Conservation (phyloP, 2,113 vertebrate species). For the Martes martes region DNA sequence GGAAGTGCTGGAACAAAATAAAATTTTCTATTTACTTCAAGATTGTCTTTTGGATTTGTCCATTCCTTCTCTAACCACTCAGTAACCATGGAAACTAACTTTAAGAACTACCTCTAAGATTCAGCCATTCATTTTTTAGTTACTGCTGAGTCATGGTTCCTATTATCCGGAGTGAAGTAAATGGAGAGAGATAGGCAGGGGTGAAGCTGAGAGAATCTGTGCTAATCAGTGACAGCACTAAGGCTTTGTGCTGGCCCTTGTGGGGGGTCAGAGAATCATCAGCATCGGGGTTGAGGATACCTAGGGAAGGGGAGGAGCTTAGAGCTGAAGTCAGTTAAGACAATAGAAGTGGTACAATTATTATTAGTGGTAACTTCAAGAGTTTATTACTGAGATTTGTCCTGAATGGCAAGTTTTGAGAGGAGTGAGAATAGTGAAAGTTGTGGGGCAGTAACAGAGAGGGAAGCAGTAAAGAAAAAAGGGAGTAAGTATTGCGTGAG, state of each 20-base stretch:
- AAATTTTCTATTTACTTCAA: background rate
- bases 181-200: background rate
- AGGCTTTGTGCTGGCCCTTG: background rate
- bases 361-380: background rate
- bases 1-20: background rate
- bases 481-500: background rate
- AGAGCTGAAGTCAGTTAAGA: background rate
- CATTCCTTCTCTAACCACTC: background rate
- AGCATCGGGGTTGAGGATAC: background rate
- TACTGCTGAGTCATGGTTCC: background rate
- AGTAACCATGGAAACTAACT: background rate
- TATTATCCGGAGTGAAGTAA: background rate
- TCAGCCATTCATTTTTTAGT: background rate
- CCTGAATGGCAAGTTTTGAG: background rate
- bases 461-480: background rate
- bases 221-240: background rate
- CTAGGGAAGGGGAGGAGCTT: background rate
- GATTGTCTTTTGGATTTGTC: background rate
- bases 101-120: background rate
- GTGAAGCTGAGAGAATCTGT: background rate
- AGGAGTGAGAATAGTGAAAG: background rate
- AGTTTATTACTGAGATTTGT: background rate
- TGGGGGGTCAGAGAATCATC: background rate
- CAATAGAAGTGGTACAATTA: background rate
- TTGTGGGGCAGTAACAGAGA: background rate